Evolutionary conservation across 2,888 invertebrate genomes (phyloP), one percentile per base, ranked within the genome.

Genomic region (Endomychus coccineus): DNA sequence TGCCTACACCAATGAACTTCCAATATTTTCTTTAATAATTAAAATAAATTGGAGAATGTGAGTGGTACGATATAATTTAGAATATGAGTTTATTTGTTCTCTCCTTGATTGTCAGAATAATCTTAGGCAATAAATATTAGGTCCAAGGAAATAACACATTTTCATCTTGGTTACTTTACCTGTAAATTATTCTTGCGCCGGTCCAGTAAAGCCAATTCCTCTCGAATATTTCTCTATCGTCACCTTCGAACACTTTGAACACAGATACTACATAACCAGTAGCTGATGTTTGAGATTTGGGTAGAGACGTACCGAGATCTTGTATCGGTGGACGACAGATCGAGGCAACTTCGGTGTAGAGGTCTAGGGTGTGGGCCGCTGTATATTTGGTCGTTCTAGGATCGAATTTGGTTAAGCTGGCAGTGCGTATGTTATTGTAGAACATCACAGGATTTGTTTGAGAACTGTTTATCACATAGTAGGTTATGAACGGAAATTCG

Each of bases 141-240:
- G n/a, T n/a, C n/a, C n/a, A n/a, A n/a, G n/a, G n/a, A n/a, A n/a
- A n/a, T n/a, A n/a, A n/a, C n/a, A n/a, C n/a, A n/a, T n/a, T n/a
- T n/a, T n/a, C n/a, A n/a, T n/a, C n/a, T n/a, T n/a, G 15, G 11
- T 13, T 3, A 16, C 10, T 21, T 7, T 16, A 38, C 44, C 48
- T 71, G 69, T 92, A 92, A 42, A 92, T 74, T 84, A 90, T 90
- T 40, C 91, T 73, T 4, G 92, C 92, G n/a, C 92, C 91, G 15
- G 91, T 91, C 92, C 92, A 92, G 61, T 90, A 90, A 11, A 92
- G 73, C 92, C 92, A 92, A 68, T 92, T 91, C 52, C 87, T 77
- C 66, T 92, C 92, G 62, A 92, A 87, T 46, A 86, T 82, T 58
- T 91, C 88, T 33, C 89, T 80, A 64, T 92, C 92, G 61, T 92